phyloP scores from a whole-genome alignment of 2,797 vertebrate genomes.

The Xiphophorus birchmanni region DNA sequence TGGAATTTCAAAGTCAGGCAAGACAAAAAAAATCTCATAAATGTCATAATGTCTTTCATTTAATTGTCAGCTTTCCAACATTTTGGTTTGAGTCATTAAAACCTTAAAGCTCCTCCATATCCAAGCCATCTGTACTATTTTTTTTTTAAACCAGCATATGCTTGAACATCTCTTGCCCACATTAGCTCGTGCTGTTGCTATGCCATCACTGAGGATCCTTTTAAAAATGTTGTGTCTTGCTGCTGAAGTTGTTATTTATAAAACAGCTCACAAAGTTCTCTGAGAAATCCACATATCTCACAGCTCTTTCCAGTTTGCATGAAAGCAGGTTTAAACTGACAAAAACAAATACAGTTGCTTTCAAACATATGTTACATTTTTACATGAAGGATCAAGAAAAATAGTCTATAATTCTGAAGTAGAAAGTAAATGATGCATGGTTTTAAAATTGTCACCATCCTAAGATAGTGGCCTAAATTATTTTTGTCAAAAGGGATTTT shows the following conservation, averaged over 20 bases:
- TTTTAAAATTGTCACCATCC: not conserved
- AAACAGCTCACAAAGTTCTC: not conserved
- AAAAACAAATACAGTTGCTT: not conserved
- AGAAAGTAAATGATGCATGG: not conserved
- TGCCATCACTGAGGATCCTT: slow-evolving; percentile 47
- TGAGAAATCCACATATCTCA: not conserved
- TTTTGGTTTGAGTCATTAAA: not conserved
- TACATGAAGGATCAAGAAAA: not conserved
- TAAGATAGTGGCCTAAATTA: too few species aligned
- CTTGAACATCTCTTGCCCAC: not conserved
- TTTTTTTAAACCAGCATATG: slow-evolving; percentile 18
- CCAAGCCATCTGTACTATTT: not conserved
- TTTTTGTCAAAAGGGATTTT: too few species aligned
- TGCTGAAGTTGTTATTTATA: slow-evolving; percentile 35
- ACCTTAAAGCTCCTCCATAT: not conserved
- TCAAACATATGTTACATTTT: not conserved
- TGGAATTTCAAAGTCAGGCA: not conserved
- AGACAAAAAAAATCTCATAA: not conserved
- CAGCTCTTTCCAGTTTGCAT: slow-evolving; percentile 3
- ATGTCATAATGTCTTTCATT: not conserved
- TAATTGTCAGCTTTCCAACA: not conserved
- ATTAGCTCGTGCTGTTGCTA: slow-evolving; percentile 58
- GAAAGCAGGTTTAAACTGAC: not conserved
- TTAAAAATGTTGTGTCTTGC: slow-evolving; percentile 38
- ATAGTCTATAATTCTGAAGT: not conserved